Percentiles rank a stretch among this genome's conserved stretches.
Conservation (phyloP, 2,888 invertebrate species). For the Slavum lentiscoides region DNA sequence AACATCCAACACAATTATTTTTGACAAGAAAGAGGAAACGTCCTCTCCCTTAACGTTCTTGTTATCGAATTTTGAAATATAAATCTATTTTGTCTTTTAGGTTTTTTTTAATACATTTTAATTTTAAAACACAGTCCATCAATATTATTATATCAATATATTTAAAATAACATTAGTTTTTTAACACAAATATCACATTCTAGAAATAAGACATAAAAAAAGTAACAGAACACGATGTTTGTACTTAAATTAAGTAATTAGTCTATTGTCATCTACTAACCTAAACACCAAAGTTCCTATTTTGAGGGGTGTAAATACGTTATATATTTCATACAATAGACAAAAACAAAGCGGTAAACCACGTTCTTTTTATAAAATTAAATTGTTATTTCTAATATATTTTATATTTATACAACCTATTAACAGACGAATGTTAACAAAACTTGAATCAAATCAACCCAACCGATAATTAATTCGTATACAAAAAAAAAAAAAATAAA, state of each 20-base stretch:
- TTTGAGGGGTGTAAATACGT: not conserved
- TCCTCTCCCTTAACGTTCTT: too few species aligned
- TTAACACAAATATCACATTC: slow-evolving; percentile 10
- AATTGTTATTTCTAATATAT: not conserved
- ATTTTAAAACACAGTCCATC: not conserved
- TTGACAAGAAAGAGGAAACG: too few species aligned
- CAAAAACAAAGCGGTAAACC: slow-evolving; percentile 2
- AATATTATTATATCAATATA: not conserved
- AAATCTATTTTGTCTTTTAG: not conserved
- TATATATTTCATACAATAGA: slow-evolving; percentile 13
- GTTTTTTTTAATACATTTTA: not conserved
- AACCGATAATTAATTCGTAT: not conserved
- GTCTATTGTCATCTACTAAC: not conserved
- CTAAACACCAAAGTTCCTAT: not conserved
- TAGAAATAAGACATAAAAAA: slow-evolving; percentile 13
- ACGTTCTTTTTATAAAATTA: slow-evolving; percentile 5
- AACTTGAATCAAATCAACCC: slow-evolving; percentile 2
- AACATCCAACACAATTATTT: too few species aligned
- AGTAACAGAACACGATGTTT: not conserved
- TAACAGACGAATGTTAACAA: slow-evolving; percentile 2
- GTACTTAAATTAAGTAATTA: slow-evolving; percentile 11
- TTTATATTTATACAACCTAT: slow-evolving; percentile 15
- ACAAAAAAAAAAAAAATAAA: not conserved
- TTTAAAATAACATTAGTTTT: not conserved
- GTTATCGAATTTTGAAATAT: not conserved